Percentiles rank a stretch among this genome's conserved stretches.
Conservation (phyloP, 2,888 invertebrate genomes). For the Augiades crinisus region DNA sequence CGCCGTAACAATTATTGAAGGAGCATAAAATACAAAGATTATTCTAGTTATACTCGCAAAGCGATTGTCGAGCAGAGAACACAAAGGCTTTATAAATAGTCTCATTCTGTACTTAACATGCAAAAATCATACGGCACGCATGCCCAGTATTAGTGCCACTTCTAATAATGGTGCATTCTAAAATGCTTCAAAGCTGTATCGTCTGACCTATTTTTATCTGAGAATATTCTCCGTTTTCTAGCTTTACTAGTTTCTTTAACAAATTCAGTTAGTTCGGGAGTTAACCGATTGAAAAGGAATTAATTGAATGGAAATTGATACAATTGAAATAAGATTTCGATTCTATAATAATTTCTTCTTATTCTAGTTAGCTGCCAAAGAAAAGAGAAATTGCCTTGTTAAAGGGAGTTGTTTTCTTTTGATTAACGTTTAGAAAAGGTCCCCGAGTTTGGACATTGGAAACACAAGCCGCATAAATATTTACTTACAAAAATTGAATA, state of each 20-base stretch:
- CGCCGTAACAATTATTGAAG: too few relatives aligned
- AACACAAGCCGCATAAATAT: background rate
- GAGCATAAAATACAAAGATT: too few relatives aligned
- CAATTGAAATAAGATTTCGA: slow-evolving; percentile 5
- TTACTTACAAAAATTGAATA: background rate
- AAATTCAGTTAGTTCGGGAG: slow-evolving; percentile 3
- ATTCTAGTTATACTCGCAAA: too few relatives aligned
- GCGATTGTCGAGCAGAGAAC: background rate
- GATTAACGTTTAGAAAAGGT: slow-evolving; percentile 10
- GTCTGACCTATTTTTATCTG: slow-evolving; percentile 12
- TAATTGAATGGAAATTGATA: slow-evolving; percentile 20
- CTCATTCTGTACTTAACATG: slow-evolving; percentile 1
- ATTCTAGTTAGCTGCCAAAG: slow-evolving; percentile 6
- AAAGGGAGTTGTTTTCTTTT: slow-evolving; percentile 5
- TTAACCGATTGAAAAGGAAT: slow-evolving; percentile 11
- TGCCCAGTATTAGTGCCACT: slow-evolving; percentile 1
- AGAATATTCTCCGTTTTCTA: slow-evolving; percentile 2
- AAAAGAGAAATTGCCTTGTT: background rate
- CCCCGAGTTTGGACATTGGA: background rate
- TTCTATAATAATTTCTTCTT: slow-evolving; percentile 9
- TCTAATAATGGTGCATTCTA: slow-evolving; percentile 6
- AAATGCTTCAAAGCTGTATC: background rate
- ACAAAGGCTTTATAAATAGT: slow-evolving; percentile 6
- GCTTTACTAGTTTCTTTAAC: slow-evolving; percentile 1
- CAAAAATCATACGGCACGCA: slow-evolving; percentile 4